Conservation (phyloP, 2,888 invertebrate genomes). For the Miltochrista miniata region DNA sequence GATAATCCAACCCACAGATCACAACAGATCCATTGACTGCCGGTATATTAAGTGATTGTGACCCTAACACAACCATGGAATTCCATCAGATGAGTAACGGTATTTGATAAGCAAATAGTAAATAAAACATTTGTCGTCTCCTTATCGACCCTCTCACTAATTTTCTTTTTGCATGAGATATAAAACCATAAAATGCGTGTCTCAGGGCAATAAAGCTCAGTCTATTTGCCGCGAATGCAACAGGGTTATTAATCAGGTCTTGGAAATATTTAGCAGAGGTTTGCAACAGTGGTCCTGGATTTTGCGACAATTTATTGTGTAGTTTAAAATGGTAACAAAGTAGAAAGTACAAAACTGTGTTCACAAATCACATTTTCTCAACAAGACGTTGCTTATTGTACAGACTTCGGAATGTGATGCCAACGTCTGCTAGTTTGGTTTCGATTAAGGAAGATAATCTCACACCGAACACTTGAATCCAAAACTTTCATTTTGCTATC, state of each 20-base stretch:
- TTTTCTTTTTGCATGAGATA: conserved; percentile 41
- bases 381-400: neutral
- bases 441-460: too few species aligned
- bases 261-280: conserved; percentile 17
- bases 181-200: conserved; percentile 19
- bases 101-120: neutral
- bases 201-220: conserved; percentile 28
- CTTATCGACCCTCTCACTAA: conserved; percentile 25
- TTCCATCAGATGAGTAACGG: too few species aligned
- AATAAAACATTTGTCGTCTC: neutral
- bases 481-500: too few species aligned
- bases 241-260: conserved; percentile 33
- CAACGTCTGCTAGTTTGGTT: too few species aligned
- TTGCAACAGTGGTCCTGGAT: conserved; percentile 20
- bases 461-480: too few species aligned
- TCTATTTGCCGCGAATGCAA: conserved; percentile 23
- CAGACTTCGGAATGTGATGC: too few species aligned
- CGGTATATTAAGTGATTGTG: too few species aligned
- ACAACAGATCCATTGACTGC: too few species aligned
- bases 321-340: conserved; percentile 4
- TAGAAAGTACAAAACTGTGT: neutral
- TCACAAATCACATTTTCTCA: neutral
- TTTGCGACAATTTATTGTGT: conserved; percentile 11
- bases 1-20: too few species aligned
- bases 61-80: too few species aligned